Conservation (phyloP, 2,888 invertebrate genomes). For the Caenorhabditis sp. region DNA sequence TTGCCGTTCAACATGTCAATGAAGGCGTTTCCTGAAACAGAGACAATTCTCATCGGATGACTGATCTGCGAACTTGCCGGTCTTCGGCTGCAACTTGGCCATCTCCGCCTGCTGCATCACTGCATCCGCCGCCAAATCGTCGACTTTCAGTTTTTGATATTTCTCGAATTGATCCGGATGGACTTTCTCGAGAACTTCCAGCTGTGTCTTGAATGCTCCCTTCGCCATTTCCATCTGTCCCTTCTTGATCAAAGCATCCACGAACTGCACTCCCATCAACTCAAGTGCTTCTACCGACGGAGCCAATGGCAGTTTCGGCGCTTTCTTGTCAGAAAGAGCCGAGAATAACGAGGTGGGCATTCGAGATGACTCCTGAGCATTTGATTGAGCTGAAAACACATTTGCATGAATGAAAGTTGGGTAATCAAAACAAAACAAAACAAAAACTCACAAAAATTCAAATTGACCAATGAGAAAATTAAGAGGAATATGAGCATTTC, state of each 20-base stretch:
- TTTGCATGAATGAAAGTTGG: too few species aligned
- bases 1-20: constrained; percentile 79
- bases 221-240: constrained; percentile 81
- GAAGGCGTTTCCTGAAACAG: constrained; percentile 71
- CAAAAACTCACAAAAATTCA: constrained; percentile 24
- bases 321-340: constrained; percentile 19
- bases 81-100: constrained; percentile 72
- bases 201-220: constrained; percentile 78
- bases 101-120: constrained; percentile 77
- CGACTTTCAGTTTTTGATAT: constrained; percentile 76
- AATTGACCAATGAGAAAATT: constrained; percentile 10
- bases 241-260: constrained; percentile 78
- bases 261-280: constrained; percentile 61
- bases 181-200: constrained; percentile 78
- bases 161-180: constrained; percentile 79
- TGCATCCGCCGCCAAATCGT: constrained; percentile 77
- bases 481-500: constrained; percentile 28
- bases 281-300: constrained; percentile 56
- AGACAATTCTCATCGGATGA: too few species aligned
- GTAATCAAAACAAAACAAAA: too few species aligned
- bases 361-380: neutral
- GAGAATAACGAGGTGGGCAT: constrained; percentile 9
- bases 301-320: constrained; percentile 39
- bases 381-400: neutral
- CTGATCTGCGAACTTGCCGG: too few species aligned